These are phyloP conservation scores for Cheilosia scutellata DNA, from an alignment of 2,888 invertebrate genomes.

Conservation along the genomic window DNA sequence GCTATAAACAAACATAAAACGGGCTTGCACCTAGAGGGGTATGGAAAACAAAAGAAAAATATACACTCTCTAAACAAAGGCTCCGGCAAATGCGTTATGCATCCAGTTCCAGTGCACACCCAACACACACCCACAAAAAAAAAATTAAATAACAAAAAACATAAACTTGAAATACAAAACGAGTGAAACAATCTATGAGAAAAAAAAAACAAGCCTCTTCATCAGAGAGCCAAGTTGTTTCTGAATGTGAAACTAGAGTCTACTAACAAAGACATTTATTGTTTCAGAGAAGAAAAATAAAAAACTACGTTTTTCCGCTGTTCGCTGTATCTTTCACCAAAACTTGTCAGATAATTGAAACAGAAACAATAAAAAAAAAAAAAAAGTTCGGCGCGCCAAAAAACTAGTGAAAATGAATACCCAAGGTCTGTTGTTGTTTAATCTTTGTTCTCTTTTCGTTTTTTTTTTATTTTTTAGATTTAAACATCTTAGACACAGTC, in stretches of 20 bases:
- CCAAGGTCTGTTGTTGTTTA: conserved; percentile 60
- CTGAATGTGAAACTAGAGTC: conserved; percentile 32
- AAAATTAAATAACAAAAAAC: conserved; percentile 35
- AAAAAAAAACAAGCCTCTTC: conserved; percentile 37
- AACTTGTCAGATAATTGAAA: conserved; percentile 57
- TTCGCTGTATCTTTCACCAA: conserved; percentile 11
- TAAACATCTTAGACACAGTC: conserved; percentile 25
- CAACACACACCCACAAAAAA: conserved; percentile 22
- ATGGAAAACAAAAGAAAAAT: background rate
- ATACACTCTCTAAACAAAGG: conserved; percentile 5
- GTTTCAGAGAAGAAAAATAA: conserved; percentile 16
- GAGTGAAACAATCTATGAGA: conserved; percentile 12
- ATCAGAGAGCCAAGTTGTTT: conserved; percentile 8
- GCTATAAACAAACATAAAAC: too few relatives aligned
- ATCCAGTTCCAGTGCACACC: background rate
- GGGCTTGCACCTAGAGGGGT: background rate
- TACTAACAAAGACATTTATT: conserved; percentile 66
- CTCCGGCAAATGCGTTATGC: conserved; percentile 18
- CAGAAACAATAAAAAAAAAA: conserved; percentile 18
- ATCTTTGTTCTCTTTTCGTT: conserved; percentile 30
- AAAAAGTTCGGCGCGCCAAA: conserved; percentile 25
- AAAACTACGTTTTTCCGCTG: background rate
- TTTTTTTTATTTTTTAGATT: conserved; percentile 18
- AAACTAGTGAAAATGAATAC: conserved; percentile 57
- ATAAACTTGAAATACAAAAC: conserved; percentile 51